Evolutionary conservation across 2,888 invertebrate species (phyloP), one percentile per base, ranked within the genome.

Genomic region (Phragmatobia fuliginosa): DNA sequence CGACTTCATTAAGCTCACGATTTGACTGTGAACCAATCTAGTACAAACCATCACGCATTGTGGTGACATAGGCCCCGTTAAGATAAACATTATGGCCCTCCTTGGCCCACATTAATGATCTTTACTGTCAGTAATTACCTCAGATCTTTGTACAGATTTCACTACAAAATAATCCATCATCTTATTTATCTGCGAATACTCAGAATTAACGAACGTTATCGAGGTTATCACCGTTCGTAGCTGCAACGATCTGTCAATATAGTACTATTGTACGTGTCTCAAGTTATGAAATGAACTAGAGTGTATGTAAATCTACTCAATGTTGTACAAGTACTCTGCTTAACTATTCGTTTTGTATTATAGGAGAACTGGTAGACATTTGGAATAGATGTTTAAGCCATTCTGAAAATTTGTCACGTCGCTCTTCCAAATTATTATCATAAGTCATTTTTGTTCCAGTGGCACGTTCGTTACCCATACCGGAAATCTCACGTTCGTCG

Each of bases 401-500:
- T n/a, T n/a, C n/a, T n/a, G n/a, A n/a, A n/a, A n/a, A n/a, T n/a
- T n/a, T n/a, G n/a, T n/a, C n/a, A n/a, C n/a, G n/a, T n/a, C n/a
- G n/a, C n/a, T n/a, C n/a, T n/a, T n/a, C n/a, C n/a, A n/a, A n/a
- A n/a, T n/a, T n/a, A n/a, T n/a, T n/a, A n/a, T n/a, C n/a, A n/a
- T n/a, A n/a, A n/a, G n/a, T 58, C 5, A 1, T 65, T 56, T 32
- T 14, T 56, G 59, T 91, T 87, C 7, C 90, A 94, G 94, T 88
- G 88, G 83, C 87, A 89, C 28, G 86, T 96, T 28, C 89, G 91
- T 70, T 96, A 96, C 86, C 96, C 96, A 6, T 64, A 83, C 32
- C 89, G 92, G 56, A 92, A 91, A 75, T 92, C 92, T 0, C 88
- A 91, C 76, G 91, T 95, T n/a, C 93, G 96, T 8, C 91, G 93